These are phyloP conservation scores for Aptenodytes forsteri DNA, from an alignment of 2,113 vertebrate genomes.

Conservation along the genomic window DNA sequence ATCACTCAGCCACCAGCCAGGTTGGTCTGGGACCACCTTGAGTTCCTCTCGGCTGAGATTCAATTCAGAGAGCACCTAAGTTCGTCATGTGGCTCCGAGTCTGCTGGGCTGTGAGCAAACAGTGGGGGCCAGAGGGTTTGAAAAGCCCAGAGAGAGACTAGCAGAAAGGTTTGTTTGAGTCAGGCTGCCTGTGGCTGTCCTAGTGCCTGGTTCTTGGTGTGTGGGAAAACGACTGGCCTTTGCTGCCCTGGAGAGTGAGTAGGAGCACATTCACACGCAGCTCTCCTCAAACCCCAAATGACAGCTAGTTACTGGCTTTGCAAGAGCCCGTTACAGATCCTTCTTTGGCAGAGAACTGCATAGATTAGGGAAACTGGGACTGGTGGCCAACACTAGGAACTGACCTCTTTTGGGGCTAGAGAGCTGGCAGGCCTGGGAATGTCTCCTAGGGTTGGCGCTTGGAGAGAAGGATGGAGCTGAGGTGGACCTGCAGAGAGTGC, in stretches of 20 bases:
- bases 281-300: neutral
- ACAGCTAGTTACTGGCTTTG: neutral
- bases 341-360: neutral
- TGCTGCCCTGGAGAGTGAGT: neutral
- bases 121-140: neutral
- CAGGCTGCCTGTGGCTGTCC: neutral
- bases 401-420: neutral
- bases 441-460: neutral
- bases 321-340: neutral
- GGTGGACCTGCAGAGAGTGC: no score
- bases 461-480: neutral
- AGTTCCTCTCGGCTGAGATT: neutral
- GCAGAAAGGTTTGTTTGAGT: neutral
- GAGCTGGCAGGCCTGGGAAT: no score
- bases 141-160: neutral
- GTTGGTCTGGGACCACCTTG: neutral
- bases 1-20: neutral
- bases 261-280: neutral
- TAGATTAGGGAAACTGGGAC: neutral
- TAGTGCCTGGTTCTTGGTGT: neutral
- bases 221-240: rapidly evolving
- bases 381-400: neutral
- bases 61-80: neutral
- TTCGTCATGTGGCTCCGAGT: neutral
- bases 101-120: neutral